Evolutionary conservation across 2,797 vertebrate species (phyloP).

Genomic region (Pseudocheirus occidentalis): DNA sequence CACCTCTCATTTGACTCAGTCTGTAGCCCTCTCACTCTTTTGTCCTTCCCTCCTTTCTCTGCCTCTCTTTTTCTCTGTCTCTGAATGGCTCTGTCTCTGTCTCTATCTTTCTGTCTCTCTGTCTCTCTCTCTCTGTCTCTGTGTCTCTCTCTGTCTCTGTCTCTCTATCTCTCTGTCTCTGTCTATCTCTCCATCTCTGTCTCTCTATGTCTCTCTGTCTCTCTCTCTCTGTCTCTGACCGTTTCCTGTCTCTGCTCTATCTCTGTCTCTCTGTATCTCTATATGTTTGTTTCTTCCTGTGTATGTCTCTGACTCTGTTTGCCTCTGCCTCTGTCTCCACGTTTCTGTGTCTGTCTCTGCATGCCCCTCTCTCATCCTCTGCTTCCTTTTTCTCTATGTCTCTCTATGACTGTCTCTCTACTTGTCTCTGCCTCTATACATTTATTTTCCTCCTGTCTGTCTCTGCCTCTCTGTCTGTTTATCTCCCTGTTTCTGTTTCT

Average conservation of each 20-base stretch:
- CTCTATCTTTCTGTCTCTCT: not conserved
- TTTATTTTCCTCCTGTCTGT: not conserved
- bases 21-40: not conserved
- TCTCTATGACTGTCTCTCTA: not conserved
- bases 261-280: no score
- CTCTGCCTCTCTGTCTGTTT: not conserved
- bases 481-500: not conserved
- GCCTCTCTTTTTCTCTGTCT: no score
- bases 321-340: not conserved
- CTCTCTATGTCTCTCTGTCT: no score
- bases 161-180: not conserved
- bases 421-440: not conserved
- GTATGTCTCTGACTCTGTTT: no score
- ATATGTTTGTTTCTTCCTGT: no score
- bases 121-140: no score
- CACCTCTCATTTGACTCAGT: not conserved
- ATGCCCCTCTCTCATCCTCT: not conserved
- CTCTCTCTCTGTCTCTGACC: not conserved
- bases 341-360: not conserved
- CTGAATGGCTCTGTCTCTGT: not conserved
- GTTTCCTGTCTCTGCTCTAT: no score
- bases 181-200: rapidly evolving
- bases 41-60: no score
- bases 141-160: no score
- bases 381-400: not conserved